Conservation (phyloP, 1,140 invertebrate genomes). For the Stenopsyche tienmushanensis region DNA sequence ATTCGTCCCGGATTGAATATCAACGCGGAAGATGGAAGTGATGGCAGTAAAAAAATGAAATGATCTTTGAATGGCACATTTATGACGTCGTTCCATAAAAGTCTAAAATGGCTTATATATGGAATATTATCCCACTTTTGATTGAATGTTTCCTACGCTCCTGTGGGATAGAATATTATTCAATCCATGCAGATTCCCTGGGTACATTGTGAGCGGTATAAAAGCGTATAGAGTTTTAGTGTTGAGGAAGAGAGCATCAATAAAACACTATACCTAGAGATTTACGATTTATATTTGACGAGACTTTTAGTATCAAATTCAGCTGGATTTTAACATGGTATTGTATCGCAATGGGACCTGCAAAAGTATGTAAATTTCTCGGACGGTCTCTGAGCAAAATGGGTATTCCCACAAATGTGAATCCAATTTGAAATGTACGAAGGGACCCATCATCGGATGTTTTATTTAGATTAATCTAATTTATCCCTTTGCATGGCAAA, state of each 20-base stretch:
- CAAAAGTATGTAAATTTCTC: no score
- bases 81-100: constrained; percentile 15
- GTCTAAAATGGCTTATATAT: constrained; percentile 10
- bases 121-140: constrained; percentile 14
- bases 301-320: constrained; percentile 3
- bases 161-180: not conserved
- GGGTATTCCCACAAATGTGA: no score
- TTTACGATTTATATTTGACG: constrained; percentile 8
- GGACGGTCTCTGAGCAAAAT: no score
- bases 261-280: not conserved
- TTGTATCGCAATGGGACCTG: not conserved
- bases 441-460: no score
- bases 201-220: not conserved
- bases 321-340: not conserved
- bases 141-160: constrained; percentile 13
- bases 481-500: no score
- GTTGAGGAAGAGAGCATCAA: not conserved
- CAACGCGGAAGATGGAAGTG: constrained; percentile 9
- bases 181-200: constrained; percentile 4
- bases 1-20: constrained; percentile 26
- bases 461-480: no score
- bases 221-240: not conserved
- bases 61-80: constrained; percentile 18
- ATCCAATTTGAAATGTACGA: no score
- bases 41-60: constrained; percentile 16